These are phyloP conservation scores for Thalpophila matura DNA, from an alignment of 2,888 invertebrate species.

Conservation along the genomic window DNA sequence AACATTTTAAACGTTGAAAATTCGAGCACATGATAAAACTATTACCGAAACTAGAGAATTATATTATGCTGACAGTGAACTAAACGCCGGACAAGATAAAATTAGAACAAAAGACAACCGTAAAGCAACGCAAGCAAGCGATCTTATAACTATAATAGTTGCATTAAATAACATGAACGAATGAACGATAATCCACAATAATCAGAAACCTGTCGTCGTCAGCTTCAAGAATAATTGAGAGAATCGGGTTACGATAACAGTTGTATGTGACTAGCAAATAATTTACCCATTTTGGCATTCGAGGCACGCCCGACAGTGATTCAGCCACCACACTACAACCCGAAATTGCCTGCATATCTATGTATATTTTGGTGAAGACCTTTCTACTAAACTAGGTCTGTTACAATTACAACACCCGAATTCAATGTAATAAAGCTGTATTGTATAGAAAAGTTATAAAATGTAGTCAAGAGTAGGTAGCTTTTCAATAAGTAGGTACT, in stretches of 20 bases:
- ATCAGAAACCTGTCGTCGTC: slow-evolving; percentile 38
- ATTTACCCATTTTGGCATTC: slow-evolving; percentile 46
- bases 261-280: slow-evolving; percentile 56
- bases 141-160: background rate
- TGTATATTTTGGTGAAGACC: slow-evolving; percentile 17
- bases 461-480: too few species aligned
- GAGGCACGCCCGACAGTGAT: slow-evolving; percentile 47
- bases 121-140: background rate
- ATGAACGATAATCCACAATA: slow-evolving; percentile 22
- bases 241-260: slow-evolving; percentile 48
- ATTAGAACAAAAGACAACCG: background rate
- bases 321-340: slow-evolving; percentile 46
- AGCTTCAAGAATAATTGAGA: slow-evolving; percentile 51
- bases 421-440: background rate
- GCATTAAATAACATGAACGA: slow-evolving; percentile 1
- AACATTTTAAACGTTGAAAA: background rate
- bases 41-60: too few species aligned
- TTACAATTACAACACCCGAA: background rate
- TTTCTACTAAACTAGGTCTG: slow-evolving; percentile 23
- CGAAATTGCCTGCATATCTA: slow-evolving; percentile 48
- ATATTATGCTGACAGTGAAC: too few species aligned
- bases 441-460: background rate
- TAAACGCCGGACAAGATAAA: background rate
- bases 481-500: too few species aligned
- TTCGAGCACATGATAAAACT: background rate